Evolutionary conservation across 2,797 vertebrate genomes (phyloP), one percentile per base, ranked within the genome.

Genomic region (Avahi laniger): DNA sequence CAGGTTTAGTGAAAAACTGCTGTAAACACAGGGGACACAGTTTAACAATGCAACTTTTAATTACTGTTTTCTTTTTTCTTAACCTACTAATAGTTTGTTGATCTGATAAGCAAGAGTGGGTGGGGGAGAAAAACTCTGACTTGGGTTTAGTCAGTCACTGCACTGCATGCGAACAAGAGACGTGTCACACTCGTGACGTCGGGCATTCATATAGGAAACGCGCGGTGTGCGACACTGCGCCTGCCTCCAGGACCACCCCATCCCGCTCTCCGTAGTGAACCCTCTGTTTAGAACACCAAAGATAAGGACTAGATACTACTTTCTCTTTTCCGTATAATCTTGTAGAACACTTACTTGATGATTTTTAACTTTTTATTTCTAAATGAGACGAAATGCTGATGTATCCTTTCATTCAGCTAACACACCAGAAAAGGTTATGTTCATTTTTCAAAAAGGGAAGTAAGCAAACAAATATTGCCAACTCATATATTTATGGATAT

Each of bases 1-100:
- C 98, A 98, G 98, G 98, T 98, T 98, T 99, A 98, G 98, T 98
- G 98, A 99, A 98, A 98, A 99, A 99, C 99, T 99, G 99, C 99
- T 99, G 99, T 99, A 99, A 99, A 98, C 98, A 98, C 98, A 96
- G 98, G 98, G 98, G 98, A 98, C 98, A 98, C 98, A 98, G 98
- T 98, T 98, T 98, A 99, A 98, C 9, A 98, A 99, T 98, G 98
- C 98, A 98, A 98, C 98, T 97, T 98, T 95, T 98, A 98, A 98
- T 98, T 98, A 98, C 98, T 98, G 97, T 98, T 98, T 98, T 98
- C 97, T 98, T 98, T 97, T 98, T 98, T 97, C 98, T 98, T 99
- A 99, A 98, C 98, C 97, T 99, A 99, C 98, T 98, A 98, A 98
- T 99, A 98, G 98, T 99, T 98, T 98, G 98, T 98, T 96, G 98